These are phyloP conservation scores for Trissonchulus sp. DNA, from an alignment of 2,888 invertebrate species.

Conservation along the genomic window DNA sequence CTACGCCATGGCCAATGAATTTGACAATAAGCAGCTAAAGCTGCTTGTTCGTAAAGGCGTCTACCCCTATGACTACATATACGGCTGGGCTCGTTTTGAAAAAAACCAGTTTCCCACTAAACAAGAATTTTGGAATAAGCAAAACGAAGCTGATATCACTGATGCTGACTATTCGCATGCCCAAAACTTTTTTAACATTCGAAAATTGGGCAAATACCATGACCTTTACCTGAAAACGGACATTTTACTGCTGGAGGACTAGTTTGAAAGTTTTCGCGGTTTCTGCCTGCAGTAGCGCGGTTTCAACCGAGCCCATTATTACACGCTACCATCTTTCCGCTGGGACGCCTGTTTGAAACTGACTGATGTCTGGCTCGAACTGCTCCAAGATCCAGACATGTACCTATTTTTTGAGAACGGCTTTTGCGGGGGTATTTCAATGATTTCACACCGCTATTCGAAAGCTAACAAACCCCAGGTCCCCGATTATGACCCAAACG, in stretches of 20 bases:
- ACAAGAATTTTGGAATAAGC: neutral
- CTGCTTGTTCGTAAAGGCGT: neutral
- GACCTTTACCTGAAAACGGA: neutral
- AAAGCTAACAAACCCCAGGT: neutral
- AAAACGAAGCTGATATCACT: neutral
- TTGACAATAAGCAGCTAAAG: neutral
- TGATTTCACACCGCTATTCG: neutral
- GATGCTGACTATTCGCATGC: neutral
- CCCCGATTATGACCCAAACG: too few species aligned
- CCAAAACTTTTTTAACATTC: neutral
- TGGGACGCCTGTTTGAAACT: neutral
- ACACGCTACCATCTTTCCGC: too few species aligned
- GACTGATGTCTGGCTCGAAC: neutral
- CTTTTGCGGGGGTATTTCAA: neutral
- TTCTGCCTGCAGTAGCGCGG: neutral
- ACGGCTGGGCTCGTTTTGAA: neutral
- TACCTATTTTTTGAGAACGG: neutral
- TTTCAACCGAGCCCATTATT: too few species aligned
- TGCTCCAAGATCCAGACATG: neutral
- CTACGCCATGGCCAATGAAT: neutral
- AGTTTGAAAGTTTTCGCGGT: neutral
- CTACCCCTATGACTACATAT: neutral
- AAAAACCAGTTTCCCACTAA: neutral
- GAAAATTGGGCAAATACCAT: neutral
- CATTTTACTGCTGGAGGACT: neutral